Evolutionary conservation across 2,797 vertebrate genomes (phyloP).

Genomic region (Aulostomus chinensis): DNA sequence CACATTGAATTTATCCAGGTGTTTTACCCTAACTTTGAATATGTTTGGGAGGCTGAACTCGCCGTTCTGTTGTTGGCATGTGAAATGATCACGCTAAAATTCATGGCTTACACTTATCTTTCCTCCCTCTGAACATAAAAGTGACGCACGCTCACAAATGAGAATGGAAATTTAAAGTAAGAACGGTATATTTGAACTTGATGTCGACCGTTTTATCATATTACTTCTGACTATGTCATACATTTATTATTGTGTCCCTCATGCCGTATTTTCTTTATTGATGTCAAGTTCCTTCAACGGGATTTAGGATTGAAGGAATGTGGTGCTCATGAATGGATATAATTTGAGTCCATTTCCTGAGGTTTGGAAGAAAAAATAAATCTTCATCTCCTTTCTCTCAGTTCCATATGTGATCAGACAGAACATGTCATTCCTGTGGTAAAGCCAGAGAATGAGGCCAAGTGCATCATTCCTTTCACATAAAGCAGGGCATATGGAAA

Average conservation of each 20-base stretch:
- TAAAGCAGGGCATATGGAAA: background rate
- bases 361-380: conserved; percentile 49
- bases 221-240: background rate
- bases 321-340: conserved; percentile 12
- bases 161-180: background rate
- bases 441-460: conserved; percentile 30
- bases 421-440: conserved; percentile 41
- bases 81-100: too few relatives aligned
- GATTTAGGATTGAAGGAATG: conserved; percentile 19
- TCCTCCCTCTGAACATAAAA: too few relatives aligned
- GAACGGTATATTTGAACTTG: background rate
- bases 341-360: conserved; percentile 44
- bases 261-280: conserved; percentile 4
- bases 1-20: too few relatives aligned
- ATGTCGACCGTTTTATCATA: background rate
- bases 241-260: conserved; percentile 23
- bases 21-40: too few relatives aligned
- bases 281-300: conserved; percentile 23
- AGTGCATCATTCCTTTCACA: conserved; percentile 18
- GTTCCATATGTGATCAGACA: conserved; percentile 33
- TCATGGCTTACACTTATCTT: too few relatives aligned
- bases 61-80: too few relatives aligned
- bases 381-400: conserved; percentile 20
- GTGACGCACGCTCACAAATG: too few relatives aligned
- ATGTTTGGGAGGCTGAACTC: too few relatives aligned